These are phyloP conservation scores for Pangasius macronema DNA, from an alignment of 2,797 vertebrate genomes.

Conservation along the genomic window DNA sequence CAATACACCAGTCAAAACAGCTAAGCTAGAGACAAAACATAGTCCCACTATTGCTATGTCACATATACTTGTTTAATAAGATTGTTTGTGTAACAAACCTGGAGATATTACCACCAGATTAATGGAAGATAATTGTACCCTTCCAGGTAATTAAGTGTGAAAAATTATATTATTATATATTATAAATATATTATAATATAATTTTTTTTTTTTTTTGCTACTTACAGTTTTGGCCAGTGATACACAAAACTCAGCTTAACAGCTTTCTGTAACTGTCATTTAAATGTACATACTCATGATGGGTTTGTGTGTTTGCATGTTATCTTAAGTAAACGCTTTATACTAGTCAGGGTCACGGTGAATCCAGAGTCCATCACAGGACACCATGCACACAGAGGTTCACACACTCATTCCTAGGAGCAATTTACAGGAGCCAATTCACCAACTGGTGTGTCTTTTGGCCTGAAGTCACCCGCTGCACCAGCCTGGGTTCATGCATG, in stretches of 20 bases:
- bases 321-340: too few relatives aligned
- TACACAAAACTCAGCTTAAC: not conserved
- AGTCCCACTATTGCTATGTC: not conserved
- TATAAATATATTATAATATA: too few relatives aligned
- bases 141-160: not conserved
- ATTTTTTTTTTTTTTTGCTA: too few relatives aligned
- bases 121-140: not conserved
- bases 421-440: not conserved
- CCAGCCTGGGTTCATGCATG: not conserved
- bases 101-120: not conserved
- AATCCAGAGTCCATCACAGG: not conserved
- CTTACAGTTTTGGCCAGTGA: not conserved
- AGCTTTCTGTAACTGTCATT: not conserved
- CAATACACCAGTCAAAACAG: slow-evolving; percentile 8
- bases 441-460: not conserved
- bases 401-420: not conserved
- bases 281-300: not conserved
- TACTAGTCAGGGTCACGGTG: not conserved
- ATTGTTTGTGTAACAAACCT: not conserved
- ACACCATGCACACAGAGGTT: not conserved
- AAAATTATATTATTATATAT: too few relatives aligned
- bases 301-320: not conserved
- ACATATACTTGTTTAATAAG: not conserved
- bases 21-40: not conserved
- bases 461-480: not conserved